Evolutionary conservation across 2,888 invertebrate genomes (phyloP).

Genomic region (Aplocera efformata): DNA sequence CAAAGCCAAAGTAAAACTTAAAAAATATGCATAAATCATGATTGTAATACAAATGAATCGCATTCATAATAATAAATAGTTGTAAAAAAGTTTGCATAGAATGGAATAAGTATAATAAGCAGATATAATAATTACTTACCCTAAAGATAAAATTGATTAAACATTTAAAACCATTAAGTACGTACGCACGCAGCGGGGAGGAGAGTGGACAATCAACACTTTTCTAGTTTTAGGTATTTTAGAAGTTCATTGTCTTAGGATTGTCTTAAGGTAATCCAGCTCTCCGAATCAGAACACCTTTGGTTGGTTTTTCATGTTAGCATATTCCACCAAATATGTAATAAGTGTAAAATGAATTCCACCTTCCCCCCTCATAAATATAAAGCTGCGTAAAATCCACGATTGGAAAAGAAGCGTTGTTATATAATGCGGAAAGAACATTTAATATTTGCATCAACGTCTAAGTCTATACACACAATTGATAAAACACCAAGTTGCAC

Average conservation of each 20-base stretch:
- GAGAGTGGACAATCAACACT: neutral
- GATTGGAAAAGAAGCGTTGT: slow-evolving; percentile 5
- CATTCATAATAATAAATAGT: slow-evolving; percentile 8
- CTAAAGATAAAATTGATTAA: slow-evolving; percentile 3
- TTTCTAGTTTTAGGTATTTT: too few relatives aligned
- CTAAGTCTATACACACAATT: slow-evolving; percentile 1
- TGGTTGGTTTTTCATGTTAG: too few relatives aligned
- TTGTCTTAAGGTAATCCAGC: too few relatives aligned
- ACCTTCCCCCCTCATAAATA: slow-evolving; percentile 6
- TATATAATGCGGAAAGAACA: slow-evolving; percentile 9
- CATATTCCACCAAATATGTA: too few relatives aligned
- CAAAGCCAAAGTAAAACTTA: slow-evolving; percentile 4
- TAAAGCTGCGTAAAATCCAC: slow-evolving; percentile 4
- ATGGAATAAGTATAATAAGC: slow-evolving; percentile 5
- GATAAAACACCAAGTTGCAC: slow-evolving; percentile 3
- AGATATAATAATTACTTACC: slow-evolving; percentile 5
- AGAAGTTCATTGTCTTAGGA: too few relatives aligned
- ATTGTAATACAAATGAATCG: slow-evolving; percentile 7
- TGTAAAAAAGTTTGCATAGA: neutral
- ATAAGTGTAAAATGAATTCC: neutral
- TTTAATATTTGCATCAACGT: slow-evolving; percentile 2
- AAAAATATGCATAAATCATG: slow-evolving; percentile 6
- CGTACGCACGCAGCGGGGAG: slow-evolving; percentile 9
- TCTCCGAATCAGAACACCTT: too few relatives aligned
- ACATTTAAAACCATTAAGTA: slow-evolving; percentile 1